Conservation (phyloP, 2,888 invertebrate genomes). For the Tortrix viridana region DNA sequence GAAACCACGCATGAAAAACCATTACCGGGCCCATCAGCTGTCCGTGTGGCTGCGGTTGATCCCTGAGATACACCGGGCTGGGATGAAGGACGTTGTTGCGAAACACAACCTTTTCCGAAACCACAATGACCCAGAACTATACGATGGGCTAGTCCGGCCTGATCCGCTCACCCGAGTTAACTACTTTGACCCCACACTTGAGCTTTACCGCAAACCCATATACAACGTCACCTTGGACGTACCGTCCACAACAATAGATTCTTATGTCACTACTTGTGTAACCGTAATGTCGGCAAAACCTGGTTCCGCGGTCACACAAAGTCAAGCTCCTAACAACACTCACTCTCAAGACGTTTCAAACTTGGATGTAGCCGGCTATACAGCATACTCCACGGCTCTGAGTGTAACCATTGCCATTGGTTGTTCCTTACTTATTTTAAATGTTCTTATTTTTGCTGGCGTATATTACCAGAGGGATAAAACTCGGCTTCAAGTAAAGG, state of each 20-base stretch:
- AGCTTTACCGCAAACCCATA: slow-evolving; percentile 86
- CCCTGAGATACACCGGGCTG: slow-evolving; percentile 94
- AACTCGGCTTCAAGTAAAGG: slow-evolving; percentile 91
- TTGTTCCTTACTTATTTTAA: slow-evolving; percentile 90
- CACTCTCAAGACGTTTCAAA: slow-evolving; percentile 91
- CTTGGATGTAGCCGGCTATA: slow-evolving; percentile 90
- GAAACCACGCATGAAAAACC: slow-evolving; percentile 96
- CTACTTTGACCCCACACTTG: slow-evolving; percentile 85
- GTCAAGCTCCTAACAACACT: slow-evolving; percentile 83
- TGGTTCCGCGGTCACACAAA: slow-evolving; percentile 79
- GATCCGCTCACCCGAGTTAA: slow-evolving; percentile 89
- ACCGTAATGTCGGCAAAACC: slow-evolving; percentile 89
- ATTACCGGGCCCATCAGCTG: slow-evolving; percentile 97
- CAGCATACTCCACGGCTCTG: slow-evolving; percentile 89
- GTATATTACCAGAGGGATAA: slow-evolving; percentile 93
- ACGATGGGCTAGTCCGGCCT: slow-evolving; percentile 94
- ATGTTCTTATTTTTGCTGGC: slow-evolving; percentile 92
- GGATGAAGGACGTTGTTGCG: slow-evolving; percentile 95
- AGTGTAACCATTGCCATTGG: slow-evolving; percentile 92
- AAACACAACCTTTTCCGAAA: slow-evolving; percentile 95
- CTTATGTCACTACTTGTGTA: slow-evolving; percentile 88
- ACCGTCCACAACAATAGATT: slow-evolving; percentile 84
- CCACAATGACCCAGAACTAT: slow-evolving; percentile 94
- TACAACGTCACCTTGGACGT: slow-evolving; percentile 82
- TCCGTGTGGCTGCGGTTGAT: slow-evolving; percentile 97